Evolutionary conservation across 2,888 invertebrate genomes (phyloP), one percentile per base, ranked within the genome.

Genomic region (Lasioglossum lativentre): DNA sequence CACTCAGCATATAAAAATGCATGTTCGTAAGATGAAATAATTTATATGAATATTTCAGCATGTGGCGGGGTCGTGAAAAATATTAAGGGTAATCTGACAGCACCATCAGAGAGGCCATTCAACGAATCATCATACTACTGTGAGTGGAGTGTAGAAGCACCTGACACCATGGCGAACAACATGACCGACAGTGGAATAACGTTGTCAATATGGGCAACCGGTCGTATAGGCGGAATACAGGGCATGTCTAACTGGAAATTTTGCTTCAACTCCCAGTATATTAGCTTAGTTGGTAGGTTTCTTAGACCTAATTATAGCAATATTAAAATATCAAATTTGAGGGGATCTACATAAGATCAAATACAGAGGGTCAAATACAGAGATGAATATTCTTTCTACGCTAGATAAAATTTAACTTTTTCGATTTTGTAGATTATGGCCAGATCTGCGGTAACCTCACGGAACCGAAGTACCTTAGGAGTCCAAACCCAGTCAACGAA

Each of bases 71-170:
- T 56, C 5, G 2, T 91, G 8, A 85, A 78, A 3, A 68, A 89
- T 4, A 34, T 82, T 1, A 87, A 83, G 19, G 94, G 94, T 10
- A 82, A 80, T 3, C 47, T 95, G 23, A 73, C 82, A 3, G 80
- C 80, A 5, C 93, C 94, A 16, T 88, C 72, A 2, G 34, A 4
- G 10, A 23, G 71, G n/a, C 92, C 93, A 0, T 95, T 92, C 82
- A 94, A 94, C 75, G 86, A 92, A 70, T 80, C 92, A 1, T 75
- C 93, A 0, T 95, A 90, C 59, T 92, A 82, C 81, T 95, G 95
- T 75, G 82, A 90, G 78, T 95, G 94, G 95, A 90, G 77, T 27
- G 63, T 94, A 1, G 70, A 79, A 47, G 92, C 92, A 23, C 92
- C 92, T 0, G 74, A 88, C 4, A 73, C 87, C 47, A 30, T 93